Conservation (phyloP, 2,113 vertebrate genomes). For the Glaucomys volans region DNA sequence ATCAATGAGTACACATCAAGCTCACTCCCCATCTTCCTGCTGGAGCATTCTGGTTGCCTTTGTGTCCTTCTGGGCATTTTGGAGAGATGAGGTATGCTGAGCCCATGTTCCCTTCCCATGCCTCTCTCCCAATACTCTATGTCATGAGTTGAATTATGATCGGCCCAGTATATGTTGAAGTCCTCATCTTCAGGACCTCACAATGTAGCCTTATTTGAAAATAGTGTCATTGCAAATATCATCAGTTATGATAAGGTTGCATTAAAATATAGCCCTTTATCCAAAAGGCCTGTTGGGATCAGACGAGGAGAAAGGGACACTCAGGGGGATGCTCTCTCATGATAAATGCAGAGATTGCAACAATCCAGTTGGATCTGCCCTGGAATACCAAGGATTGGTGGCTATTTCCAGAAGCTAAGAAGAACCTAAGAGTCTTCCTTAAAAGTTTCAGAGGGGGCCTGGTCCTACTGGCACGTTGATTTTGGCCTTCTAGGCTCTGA, state of each 20-base stretch:
- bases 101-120: accelerated
- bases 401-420: not conserved
- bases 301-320: not conserved
- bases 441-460: not conserved
- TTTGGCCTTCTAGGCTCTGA: not conserved
- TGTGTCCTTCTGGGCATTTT: not conserved
- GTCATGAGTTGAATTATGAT: not conserved
- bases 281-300: not conserved
- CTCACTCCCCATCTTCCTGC: not conserved
- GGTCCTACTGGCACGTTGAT: not conserved
- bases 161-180: not conserved
- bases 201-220: constrained; percentile 9
- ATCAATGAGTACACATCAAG: not conserved
- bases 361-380: not conserved
- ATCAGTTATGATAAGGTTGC: not conserved
- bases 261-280: not conserved
- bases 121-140: not conserved
- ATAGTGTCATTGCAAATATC: not conserved
- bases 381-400: not conserved
- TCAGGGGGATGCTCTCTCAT: not conserved
- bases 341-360: not conserved
- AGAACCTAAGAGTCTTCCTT: not conserved
- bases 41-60: not conserved
- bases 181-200: not conserved
- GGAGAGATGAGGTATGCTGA: not conserved